Base-by-base conservation (phyloP, 2,888 invertebrate species). In the Hyppa rectilinea region DNA sequence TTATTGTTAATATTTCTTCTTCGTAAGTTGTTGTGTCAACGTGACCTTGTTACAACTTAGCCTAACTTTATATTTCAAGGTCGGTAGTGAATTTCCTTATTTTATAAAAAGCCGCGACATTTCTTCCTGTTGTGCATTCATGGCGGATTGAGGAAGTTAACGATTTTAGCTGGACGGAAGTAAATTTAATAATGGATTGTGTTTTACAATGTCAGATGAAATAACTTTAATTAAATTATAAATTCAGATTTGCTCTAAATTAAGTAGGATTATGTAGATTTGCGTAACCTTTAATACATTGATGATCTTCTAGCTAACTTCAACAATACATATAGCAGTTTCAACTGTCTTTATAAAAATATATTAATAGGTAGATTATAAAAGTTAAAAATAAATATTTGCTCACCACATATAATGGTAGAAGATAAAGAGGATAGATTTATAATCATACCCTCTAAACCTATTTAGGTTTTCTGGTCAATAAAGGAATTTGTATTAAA, bases 101-200 rank as follows among this genome's bases (percentile, higher is more conserved):
- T 71, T 10, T 1, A 47, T 20, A 40, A 69, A 77, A 34, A 29
- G 4, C 20, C 0, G 4, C 23, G 36, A 31, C 34, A 53, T 49
- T 71, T 59, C 52, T 78, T 78, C 78, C 50, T 78, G 52, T 29
- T 73, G 23, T 45, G 14, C 29, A 36, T 4, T 40, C n/a, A 29
- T 59, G 29, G 17, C 45, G 71, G 29, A 73, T 78, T 29, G 71
- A 71, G 73, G 73, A 73, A 73, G 71, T 78, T 7, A 2, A 0
- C 23, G 0, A 3, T 12, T 56, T n/a, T 26, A 47, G 12, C 7
- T 78, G 78, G 34, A 40, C 73, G 73, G 73, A 73, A 73, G 73
- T 43, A 12, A 1, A 50, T 12, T 45, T 40, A 7, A 20, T 40
- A 53, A 6, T 67, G 12, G n/a, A 26, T 47, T 47, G 6, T 20